These are phyloP conservation scores for Psylliodes chrysocephalus DNA, from an alignment of 2,888 invertebrate species.

Conservation along the genomic window DNA sequence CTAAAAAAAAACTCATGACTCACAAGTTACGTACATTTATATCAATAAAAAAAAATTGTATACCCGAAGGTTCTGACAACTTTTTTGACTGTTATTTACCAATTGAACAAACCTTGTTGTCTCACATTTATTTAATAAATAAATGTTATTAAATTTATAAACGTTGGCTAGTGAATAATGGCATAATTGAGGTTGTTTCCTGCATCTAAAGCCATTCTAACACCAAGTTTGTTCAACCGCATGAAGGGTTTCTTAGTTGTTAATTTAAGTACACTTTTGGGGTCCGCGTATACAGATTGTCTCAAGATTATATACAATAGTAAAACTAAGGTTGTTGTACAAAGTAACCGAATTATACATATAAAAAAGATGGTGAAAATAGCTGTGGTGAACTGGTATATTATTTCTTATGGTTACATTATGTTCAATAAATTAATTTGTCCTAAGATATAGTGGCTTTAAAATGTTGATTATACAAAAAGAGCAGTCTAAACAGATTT, in stretches of 20 bases:
- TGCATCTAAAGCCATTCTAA: conserved; percentile 33
- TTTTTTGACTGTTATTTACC: conserved; percentile 1
- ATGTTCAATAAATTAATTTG: too few species aligned
- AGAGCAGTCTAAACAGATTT: too few species aligned
- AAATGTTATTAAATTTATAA: conserved; percentile 18
- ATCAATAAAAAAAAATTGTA: conserved; percentile 17
- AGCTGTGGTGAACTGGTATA: too few species aligned
- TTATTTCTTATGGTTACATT: too few species aligned
- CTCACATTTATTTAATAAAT: conserved; percentile 41
- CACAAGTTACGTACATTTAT: not conserved
- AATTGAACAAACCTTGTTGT: conserved; percentile 24
- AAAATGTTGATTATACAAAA: too few species aligned
- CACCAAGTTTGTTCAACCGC: conserved; percentile 43
- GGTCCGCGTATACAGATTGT: too few species aligned
- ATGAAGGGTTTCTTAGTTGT: not conserved
- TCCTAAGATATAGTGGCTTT: too few species aligned
- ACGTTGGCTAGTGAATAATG: conserved; percentile 39
- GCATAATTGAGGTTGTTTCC: conserved; percentile 39
- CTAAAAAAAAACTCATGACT: not conserved
- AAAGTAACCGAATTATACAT: too few species aligned
- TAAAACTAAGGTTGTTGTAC: too few species aligned
- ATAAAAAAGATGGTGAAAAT: too few species aligned
- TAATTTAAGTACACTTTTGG: not conserved
- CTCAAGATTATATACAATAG: too few species aligned
- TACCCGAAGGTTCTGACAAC: conserved; percentile 7